phyloP scores from a whole-genome alignment of 2,888 invertebrate species.

The Hedychridium roseum region DNA sequence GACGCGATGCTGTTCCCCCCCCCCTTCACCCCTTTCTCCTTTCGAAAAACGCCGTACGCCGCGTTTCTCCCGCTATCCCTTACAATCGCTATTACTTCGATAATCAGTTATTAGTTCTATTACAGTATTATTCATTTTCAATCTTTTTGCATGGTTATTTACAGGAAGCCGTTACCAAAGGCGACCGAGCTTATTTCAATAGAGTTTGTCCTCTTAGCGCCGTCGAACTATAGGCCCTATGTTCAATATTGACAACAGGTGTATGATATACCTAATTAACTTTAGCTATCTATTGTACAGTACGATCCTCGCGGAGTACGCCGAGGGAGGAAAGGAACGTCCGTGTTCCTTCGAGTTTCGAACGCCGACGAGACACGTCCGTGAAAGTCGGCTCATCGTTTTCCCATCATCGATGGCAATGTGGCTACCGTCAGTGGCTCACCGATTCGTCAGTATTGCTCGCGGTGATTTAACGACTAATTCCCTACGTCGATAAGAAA shows the following conservation, averaged over 20 bases:
- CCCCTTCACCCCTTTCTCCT: too few relatives aligned
- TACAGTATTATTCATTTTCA: conserved; percentile 5
- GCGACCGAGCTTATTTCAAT: conserved; percentile 48
- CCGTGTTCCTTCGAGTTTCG: too few relatives aligned
- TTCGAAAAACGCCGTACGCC: background rate
- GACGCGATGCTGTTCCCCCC: too few relatives aligned
- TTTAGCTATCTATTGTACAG: conserved; percentile 57
- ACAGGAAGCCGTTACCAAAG: conserved; percentile 44
- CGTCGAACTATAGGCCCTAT: conserved; percentile 52
- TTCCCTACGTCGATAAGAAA: too few relatives aligned
- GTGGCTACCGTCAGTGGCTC: too few relatives aligned
- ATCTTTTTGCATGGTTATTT: conserved; percentile 38
- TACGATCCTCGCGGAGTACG: conserved; percentile 31
- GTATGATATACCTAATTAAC: conserved; percentile 53
- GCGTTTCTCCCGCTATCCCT: conserved; percentile 44
- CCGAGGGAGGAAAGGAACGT: too few relatives aligned
- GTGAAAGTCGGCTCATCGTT: too few relatives aligned
- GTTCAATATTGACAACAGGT: conserved; percentile 60
- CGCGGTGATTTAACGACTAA: too few relatives aligned
- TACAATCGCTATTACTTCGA: conserved; percentile 49
- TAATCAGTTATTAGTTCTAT: conserved; percentile 22
- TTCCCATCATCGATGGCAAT: too few relatives aligned
- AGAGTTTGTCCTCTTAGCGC: conserved; percentile 49
- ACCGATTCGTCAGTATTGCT: too few relatives aligned
- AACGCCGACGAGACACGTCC: too few relatives aligned